Evolutionary conservation across 1,140 invertebrate genomes (phyloP), one percentile per base, ranked within the genome.

Genomic region (Pseudomyrmex dendroicus): DNA sequence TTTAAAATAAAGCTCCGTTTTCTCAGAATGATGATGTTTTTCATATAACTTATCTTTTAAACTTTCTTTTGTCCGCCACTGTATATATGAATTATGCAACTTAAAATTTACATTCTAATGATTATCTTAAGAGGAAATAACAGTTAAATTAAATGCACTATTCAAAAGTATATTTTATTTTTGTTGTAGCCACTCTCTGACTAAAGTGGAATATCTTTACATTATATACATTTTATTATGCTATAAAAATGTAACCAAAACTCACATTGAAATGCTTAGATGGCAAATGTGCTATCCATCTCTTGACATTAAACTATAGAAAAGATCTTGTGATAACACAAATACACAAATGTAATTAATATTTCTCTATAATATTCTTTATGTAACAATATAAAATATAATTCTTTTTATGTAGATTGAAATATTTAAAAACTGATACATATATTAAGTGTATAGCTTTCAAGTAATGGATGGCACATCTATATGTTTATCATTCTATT

Each of bases 161-260:
- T n/a, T 91, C 86, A 89, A 91, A 93, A 92, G 85, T 92, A 90
- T 91, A 92, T 67, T 92, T 92, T 91, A 92, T 91, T 89, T 85
- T 72, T 84, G 84, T 89, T 64, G 88, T 85, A 87, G 84, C 22
- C 84, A 87, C 17, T 83, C n/a, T 56, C 62, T 77, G 89, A 57
- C 63, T 87, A 84, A 35, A 35, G 88, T 87, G 85, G 59, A 90
- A 89, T 83, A 91, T 91, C 84, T 91, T 91, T 91, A 91, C 91
- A 91, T 85, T 91, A 92, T 92, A 84, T 92, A 91, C 90, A 92
- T 68, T 89, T 88, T 84, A 91, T 89, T 86, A 87, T 35, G 35
- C 85, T 90, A 90, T 82, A 54, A 83, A 85, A 66, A 54, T 76
- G 83, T 84, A 87, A 82, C 84, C 83, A 76, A 82, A 85, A 89